These are phyloP conservation scores for Melieria picta DNA, from an alignment of 2,888 invertebrate genomes.

Conservation along the genomic window DNA sequence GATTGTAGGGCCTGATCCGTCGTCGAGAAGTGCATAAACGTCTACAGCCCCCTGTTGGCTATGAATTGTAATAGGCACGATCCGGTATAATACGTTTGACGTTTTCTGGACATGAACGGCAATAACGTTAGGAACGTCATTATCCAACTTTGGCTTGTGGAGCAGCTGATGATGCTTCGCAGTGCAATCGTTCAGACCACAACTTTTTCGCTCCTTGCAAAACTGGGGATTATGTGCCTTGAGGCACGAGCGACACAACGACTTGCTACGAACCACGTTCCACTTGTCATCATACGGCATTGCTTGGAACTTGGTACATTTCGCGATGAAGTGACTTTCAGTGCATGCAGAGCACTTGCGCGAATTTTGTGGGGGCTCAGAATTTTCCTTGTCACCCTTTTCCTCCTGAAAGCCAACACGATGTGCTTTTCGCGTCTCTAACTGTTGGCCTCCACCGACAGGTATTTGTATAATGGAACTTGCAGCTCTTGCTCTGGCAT, in stretches of 20 bases:
- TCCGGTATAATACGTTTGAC: constrained; percentile 26
- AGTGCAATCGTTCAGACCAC: too few species aligned
- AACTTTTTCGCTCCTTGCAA: not conserved
- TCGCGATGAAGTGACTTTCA: not conserved
- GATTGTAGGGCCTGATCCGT: constrained; percentile 33
- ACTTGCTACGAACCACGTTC: constrained; percentile 25
- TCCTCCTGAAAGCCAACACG: constrained; percentile 13
- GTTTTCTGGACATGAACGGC: constrained; percentile 22
- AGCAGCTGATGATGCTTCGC: constrained; percentile 30
- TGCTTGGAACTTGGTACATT: constrained; percentile 6
- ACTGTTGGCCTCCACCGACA: not conserved
- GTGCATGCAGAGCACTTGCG: not conserved
- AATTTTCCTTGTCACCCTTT: not conserved
- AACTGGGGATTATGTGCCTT: not conserved
- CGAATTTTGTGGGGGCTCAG: not conserved
- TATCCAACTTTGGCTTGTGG: constrained; percentile 17
- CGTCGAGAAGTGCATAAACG: constrained; percentile 33
- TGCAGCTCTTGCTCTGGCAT: not conserved
- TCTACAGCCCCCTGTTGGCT: constrained; percentile 1
- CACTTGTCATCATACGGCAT: constrained; percentile 18
- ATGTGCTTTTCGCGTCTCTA: constrained; percentile 10
- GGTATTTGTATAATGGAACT: constrained; percentile 3
- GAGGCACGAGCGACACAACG: constrained; percentile 24
- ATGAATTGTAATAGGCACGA: constrained; percentile 32
- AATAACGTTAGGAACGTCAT: not conserved